Conservation (phyloP, 2,888 invertebrate genomes). For the Lamellibrachia satsuma region DNA sequence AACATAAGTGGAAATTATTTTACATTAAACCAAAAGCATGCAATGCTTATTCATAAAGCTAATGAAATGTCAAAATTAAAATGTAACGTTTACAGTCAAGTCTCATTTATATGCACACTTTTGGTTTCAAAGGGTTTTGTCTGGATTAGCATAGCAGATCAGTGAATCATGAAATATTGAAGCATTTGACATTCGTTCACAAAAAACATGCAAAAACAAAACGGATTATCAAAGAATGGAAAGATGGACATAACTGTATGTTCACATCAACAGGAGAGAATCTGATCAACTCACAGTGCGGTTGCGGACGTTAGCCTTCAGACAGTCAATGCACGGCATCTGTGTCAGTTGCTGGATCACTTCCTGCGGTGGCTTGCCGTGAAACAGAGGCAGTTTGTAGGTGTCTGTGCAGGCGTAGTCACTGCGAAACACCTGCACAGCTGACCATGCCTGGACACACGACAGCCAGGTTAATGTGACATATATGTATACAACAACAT, state of each 20-base stretch:
- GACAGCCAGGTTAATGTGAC: neutral
- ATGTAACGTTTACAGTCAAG: neutral
- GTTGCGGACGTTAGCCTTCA: conserved; percentile 53
- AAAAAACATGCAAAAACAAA: too few relatives aligned
- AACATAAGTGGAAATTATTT: neutral
- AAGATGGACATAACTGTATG: neutral
- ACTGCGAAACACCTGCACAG: conserved; percentile 59
- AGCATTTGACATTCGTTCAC: too few relatives aligned
- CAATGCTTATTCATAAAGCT: neutral
- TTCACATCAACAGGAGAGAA: neutral
- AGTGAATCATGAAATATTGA: too few relatives aligned
- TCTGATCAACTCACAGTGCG: conserved; percentile 47
- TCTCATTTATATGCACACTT: too few relatives aligned
- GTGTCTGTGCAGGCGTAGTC: conserved; percentile 56
- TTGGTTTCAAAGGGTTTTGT: too few relatives aligned
- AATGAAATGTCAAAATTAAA: neutral
- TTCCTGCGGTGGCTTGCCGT: conserved; percentile 55
- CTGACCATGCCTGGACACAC: conserved; percentile 60
- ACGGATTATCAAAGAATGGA: neutral
- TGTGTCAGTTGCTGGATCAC: conserved; percentile 57
- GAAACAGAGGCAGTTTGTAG: conserved; percentile 61
- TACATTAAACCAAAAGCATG: neutral
- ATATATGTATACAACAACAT: neutral
- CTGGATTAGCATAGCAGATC: too few relatives aligned
- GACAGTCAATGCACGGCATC: conserved; percentile 59